A percentile compares a stretch with the other conserved stretches of the same genome.
Evolutionary conservation across 2,797 vertebrate genomes (phyloP).

Genomic region (Leucoraja ocellata): DNA sequence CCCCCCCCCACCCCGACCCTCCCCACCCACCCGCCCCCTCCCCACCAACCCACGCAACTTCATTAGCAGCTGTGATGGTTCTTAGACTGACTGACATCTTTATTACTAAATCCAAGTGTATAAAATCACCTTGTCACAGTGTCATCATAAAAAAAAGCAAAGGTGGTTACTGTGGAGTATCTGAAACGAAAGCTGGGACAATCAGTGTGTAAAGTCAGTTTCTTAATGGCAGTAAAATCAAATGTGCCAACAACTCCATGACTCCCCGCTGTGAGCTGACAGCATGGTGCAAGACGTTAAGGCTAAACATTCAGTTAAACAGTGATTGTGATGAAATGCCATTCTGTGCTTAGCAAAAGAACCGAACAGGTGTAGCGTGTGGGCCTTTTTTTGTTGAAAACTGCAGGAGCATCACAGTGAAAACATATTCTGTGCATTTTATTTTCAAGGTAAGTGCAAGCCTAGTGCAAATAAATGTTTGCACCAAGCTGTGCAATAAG

Average conservation of each 20-base stretch:
- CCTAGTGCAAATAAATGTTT: not conserved
- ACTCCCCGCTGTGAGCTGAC: slow-evolving; percentile 65
- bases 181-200: slow-evolving; percentile 19
- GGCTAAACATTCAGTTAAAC: slow-evolving; percentile 75
- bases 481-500: not conserved
- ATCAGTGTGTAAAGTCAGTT: slow-evolving; percentile 42
- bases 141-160: slow-evolving; percentile 37
- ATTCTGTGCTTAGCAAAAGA: slow-evolving; percentile 52
- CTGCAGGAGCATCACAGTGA: slow-evolving; percentile 24
- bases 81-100: slow-evolving; percentile 51
- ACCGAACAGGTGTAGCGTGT: slow-evolving; percentile 43
- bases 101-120: slow-evolving; percentile 52
- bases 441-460: slow-evolving; percentile 23
- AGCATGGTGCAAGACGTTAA: slow-evolving; percentile 61
- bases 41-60: slow-evolving; percentile 45
- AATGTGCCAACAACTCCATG: slow-evolving; percentile 69
- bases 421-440: slow-evolving; percentile 28
- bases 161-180: slow-evolving; percentile 37
- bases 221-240: slow-evolving; percentile 75
- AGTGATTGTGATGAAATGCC: slow-evolving; percentile 66
- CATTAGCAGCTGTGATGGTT: slow-evolving; percentile 50
- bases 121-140: slow-evolving; percentile 47
- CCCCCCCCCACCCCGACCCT: not conserved
- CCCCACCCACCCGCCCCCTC: not conserved
- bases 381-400: not conserved